phyloP scores from a whole-genome alignment of 2,797 vertebrate genomes.

The Pantherophis alleghaniensis region DNA sequence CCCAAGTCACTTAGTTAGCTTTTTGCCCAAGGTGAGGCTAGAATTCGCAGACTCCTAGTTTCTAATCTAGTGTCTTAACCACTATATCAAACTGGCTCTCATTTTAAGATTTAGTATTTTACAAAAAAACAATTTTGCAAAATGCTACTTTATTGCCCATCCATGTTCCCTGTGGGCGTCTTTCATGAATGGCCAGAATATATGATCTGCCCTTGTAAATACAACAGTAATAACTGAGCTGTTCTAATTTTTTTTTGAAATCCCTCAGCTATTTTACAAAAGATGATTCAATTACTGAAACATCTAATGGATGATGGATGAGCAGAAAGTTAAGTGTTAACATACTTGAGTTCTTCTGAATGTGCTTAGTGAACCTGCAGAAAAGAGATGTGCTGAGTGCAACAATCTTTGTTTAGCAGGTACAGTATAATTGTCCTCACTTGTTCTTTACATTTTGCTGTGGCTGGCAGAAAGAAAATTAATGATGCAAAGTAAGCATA shows the following conservation, averaged over 20 bases:
- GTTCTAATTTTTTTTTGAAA: not conserved
- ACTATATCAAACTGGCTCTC: not conserved
- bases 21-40: not conserved
- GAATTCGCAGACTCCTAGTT: not conserved
- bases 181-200: not conserved
- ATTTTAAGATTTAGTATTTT: not conserved
- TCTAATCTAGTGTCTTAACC: not conserved
- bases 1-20: not conserved
- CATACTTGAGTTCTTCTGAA: not conserved
- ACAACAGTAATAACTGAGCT: not conserved
- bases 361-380: not conserved
- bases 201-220: not conserved
- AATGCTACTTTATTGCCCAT: not conserved
- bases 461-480: not conserved
- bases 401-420: not conserved
- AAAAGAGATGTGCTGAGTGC: not conserved
- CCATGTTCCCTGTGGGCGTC: not conserved
- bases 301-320: not conserved
- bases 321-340: not conserved
- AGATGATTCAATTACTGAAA: not conserved
- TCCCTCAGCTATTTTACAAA: not conserved
- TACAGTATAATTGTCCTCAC: not conserved
- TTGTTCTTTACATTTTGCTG: not conserved
- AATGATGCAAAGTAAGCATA: not conserved
- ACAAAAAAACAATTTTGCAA: not conserved